phyloP scores from a whole-genome alignment of 1,140 invertebrate species.

The Temnothorax longispinosus region DNA sequence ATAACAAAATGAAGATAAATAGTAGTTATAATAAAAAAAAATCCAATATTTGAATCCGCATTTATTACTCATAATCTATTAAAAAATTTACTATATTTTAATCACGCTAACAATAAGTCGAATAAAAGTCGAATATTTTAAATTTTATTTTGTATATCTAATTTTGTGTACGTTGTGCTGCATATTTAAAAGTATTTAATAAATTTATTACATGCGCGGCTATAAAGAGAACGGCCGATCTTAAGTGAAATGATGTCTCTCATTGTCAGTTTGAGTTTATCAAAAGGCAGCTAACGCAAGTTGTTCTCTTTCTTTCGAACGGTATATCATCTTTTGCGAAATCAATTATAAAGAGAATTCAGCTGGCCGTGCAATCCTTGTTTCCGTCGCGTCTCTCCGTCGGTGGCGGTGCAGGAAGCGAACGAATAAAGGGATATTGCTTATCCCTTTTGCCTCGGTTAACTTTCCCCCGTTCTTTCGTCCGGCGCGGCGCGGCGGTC shows the following conservation, averaged over 20 bases:
- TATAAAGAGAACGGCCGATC: not conserved
- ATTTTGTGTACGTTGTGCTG: not conserved
- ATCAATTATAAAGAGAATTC: conserved; percentile 14
- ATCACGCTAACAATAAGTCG: not conserved
- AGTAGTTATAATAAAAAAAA: not conserved
- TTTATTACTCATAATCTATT: not conserved
- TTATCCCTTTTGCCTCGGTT: conserved; percentile 50
- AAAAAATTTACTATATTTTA: not conserved
- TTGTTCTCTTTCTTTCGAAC: not conserved
- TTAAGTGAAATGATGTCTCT: not conserved
- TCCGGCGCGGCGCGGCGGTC: not conserved
- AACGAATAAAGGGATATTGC: conserved; percentile 46
- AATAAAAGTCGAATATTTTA: not conserved
- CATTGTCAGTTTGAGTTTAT: not conserved
- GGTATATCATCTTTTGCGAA: not conserved
- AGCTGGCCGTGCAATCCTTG: not conserved
- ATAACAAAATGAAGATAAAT: not conserved
- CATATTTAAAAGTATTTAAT: not conserved
- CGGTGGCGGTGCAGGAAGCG: not conserved
- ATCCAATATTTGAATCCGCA: not conserved
- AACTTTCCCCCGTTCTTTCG: not conserved
- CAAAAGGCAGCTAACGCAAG: not conserved
- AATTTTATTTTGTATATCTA: not conserved
- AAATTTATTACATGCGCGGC: not conserved
- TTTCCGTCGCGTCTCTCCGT: conserved; percentile 9